A percentile compares a stretch with the other conserved stretches of the same genome.
Conservation (phyloP, 2,797 vertebrate species). For the Etheostoma nigrum region DNA sequence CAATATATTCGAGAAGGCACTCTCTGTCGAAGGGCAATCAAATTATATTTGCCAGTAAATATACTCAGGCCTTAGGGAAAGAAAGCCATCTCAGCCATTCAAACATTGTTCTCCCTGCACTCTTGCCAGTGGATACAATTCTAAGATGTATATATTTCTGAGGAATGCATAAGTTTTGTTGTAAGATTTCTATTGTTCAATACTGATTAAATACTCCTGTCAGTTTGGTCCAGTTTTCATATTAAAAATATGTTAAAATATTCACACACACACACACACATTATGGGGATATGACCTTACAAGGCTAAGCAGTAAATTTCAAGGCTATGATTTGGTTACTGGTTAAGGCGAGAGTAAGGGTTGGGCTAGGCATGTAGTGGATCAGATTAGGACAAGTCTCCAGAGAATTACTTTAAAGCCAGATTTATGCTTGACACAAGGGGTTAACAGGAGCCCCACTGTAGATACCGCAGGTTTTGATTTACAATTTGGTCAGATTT, state of each 20-base stretch:
- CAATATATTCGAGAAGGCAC: slow-evolving; percentile 44
- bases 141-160: neutral
- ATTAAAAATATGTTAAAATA: too few relatives aligned
- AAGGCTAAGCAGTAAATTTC: neutral
- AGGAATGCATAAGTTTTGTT: neutral
- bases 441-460: neutral
- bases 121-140: neutral
- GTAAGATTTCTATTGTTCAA: neutral
- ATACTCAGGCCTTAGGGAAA: slow-evolving; percentile 17
- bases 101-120: slow-evolving; percentile 1
- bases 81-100: neutral
- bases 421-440: neutral
- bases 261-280: neutral
- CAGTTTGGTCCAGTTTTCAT: neutral
- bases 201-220: neutral
- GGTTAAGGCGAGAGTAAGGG: neutral
- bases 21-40: slow-evolving; percentile 50
- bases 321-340: neutral
- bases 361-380: neutral
- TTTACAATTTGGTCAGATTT: slow-evolving; percentile 20
- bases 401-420: neutral
- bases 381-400: neutral
- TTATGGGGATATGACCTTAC: neutral
- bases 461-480: neutral
- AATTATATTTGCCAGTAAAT: slow-evolving; percentile 40